Evolutionary conservation across 1,140 invertebrate genomes (phyloP), one percentile per base, ranked within the genome.

Genomic region (Acromyrmex charruanus): DNA sequence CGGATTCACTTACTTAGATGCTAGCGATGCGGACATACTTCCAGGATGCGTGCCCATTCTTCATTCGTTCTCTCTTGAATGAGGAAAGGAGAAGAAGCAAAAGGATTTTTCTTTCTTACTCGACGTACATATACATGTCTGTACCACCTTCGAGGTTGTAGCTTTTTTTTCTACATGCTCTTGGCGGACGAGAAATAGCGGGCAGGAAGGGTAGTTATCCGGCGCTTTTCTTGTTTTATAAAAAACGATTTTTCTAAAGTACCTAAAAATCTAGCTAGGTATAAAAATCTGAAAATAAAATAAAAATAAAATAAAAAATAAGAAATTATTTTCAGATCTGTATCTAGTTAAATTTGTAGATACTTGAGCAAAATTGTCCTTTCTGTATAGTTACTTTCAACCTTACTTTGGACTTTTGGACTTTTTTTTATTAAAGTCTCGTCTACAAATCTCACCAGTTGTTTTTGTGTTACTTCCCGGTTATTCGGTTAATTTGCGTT

Each of bases 401-500:
- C 25, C 21, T 21, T 0, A 21, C 21, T 21, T 21, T n/a, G 16
- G 53, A 25, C 25, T 25, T 25, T n/a, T 21, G 53, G 35, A 82
- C 21, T 7, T 31, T 35, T 35, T 81, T 55, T 79, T 66, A 16
- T 49, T 59, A 16, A 31, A 71, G 5, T 59, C 55, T 25, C 49
- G 4, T 80, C 39, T 77, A 77, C 35, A 44, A 84, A 74, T 53
- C 28, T 61, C 58, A 74, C 9, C n/a, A 44, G 16, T 44, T 65
- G 77, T 81, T 71, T 71, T 28, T 58, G 35, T 44, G 53, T 44
- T 28, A 25, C 53, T 59, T 71, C 31, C 21, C 65, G 53, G 10
- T 71, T 71, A 28, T 58, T 28, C 51, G 66, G 35, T 71, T 69
- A 71, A 71, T 81, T 81, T 71, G 25, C 53, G 31, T 71, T 59